Base-by-base conservation (phyloP, 2,113 vertebrate species). In the Aegithalos caudatus region DNA sequence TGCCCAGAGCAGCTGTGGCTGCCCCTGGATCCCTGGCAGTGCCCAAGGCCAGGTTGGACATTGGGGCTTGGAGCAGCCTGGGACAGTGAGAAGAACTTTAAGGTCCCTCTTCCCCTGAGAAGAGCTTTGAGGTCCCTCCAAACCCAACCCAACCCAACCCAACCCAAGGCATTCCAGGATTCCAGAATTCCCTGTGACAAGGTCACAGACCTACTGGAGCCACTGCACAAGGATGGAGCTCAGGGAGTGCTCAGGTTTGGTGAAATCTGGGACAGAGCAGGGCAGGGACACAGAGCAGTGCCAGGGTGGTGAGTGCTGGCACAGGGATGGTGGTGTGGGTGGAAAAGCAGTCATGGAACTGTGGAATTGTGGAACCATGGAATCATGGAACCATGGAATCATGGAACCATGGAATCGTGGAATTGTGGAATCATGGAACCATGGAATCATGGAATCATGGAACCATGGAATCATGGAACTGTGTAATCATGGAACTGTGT, bases 151-250 rank as follows among this genome's bases (percentile, higher is more conserved):
- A 56, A 56, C n/a, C 20, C 50, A 11, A 15, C 3, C n/a, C 35
- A 71, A 21, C 8, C 31, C 53, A 56, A 56, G 3, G 11, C 23
- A 45, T 38, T 73, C 23, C 37, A 72, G 12, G 27, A 44, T 44
- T 65, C 44, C 37, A 21, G 7, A 27, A 24, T 45, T 73, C 45
- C 24, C 33, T 4, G 2, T 0, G 4, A 27, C 2, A 8, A 4
- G 25, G 21, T 28, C 42, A 27, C 8, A 2, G 12, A 12, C 3
- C 53, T 38, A 9, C 47, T 64, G 65, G 14, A 79, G 18, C 20
- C 42, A 29, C 8, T 1, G 0, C 1, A 4, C 12, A 2, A 3
- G 23, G 38, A 14, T 33, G 40, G 4, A 1, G 53, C 24, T 51
- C 29, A 22, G 0, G 14, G 27, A 19, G 29, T 24, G 38, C 23